Conservation (phyloP, 2,888 invertebrate genomes). For the Drosophila prolongata region DNA sequence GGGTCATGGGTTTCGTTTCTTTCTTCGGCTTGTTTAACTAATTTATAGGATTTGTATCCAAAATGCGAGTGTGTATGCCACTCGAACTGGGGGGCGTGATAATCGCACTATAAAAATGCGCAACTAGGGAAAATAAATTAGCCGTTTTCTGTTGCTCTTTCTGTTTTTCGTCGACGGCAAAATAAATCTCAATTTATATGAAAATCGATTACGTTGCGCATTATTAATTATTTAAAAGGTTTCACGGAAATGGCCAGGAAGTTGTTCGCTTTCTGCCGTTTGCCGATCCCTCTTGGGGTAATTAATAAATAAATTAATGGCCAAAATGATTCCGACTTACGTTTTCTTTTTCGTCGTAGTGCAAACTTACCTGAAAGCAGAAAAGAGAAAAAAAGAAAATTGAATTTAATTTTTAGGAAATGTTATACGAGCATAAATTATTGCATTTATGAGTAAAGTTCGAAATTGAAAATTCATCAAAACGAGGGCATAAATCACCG, state of each 20-base stretch:
- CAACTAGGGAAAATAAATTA: constrained; percentile 69
- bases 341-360: constrained; percentile 81
- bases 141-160: constrained; percentile 32
- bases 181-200: constrained; percentile 80
- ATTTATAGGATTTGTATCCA: constrained; percentile 73
- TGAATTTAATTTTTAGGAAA: constrained; percentile 34
- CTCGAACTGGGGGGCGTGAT: constrained; percentile 58
- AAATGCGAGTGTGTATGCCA: constrained; percentile 35
- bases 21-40: constrained; percentile 57
- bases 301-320: constrained; percentile 52
- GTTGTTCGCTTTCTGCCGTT: constrained; percentile 14
- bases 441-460: constrained; percentile 15
- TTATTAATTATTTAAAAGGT: constrained; percentile 72
- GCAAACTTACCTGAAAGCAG: constrained; percentile 77
- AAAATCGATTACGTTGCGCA: constrained; percentile 72
- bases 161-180: constrained; percentile 23
- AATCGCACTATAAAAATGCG: constrained; percentile 75
- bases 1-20: constrained; percentile 4
- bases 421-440: constrained; percentile 29
- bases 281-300: constrained; percentile 32
- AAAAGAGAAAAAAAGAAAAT: constrained; percentile 32
- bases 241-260: constrained; percentile 52
- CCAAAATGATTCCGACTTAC: constrained; percentile 62
- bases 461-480: constrained; percentile 49
- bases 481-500: constrained; percentile 57